A percentile compares a stretch with the other conserved stretches of the same genome.
These are phyloP conservation scores for Heliconius hewitsoni DNA, from an alignment of 1,140 invertebrate species.

Conservation along the genomic window DNA sequence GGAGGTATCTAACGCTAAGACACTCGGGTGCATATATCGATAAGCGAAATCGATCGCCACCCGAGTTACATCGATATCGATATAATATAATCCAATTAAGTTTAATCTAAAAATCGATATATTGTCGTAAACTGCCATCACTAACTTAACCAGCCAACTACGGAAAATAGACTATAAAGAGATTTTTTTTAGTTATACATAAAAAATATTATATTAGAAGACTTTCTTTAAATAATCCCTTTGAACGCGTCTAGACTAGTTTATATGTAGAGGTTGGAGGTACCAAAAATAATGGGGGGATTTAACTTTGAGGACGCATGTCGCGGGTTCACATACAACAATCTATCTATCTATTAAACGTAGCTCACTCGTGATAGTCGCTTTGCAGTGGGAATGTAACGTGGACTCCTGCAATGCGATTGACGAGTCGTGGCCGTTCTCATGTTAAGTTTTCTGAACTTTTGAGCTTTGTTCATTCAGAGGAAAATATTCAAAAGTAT, in stretches of 20 bases:
- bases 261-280: slow-evolving; percentile 2
- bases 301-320: no score
- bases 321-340: no score
- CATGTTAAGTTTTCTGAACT: no score
- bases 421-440: no score
- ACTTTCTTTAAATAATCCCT: slow-evolving; percentile 48
- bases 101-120: slow-evolving; percentile 49
- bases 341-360: slow-evolving; percentile 52
- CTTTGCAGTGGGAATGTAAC: slow-evolving; percentile 42
- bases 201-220: slow-evolving; percentile 3
- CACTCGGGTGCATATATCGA: slow-evolving; percentile 34
- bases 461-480: no score
- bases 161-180: slow-evolving; percentile 66
- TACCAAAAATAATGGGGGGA: slow-evolving; percentile 1
- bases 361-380: slow-evolving; percentile 52
- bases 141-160: slow-evolving; percentile 69
- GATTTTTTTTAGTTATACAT: slow-evolving; percentile 14
- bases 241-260: slow-evolving; percentile 41
- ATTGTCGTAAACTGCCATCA: slow-evolving; percentile 63
- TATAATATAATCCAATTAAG: slow-evolving; percentile 26
- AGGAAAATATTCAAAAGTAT: no score
- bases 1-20: slow-evolving; percentile 55
- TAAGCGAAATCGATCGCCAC: background rate
- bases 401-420: background rate
- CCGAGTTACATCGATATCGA: slow-evolving; percentile 23